phyloP scores from a whole-genome alignment of 1,140 invertebrate genomes.

The Plectrocnemia conspersa region DNA sequence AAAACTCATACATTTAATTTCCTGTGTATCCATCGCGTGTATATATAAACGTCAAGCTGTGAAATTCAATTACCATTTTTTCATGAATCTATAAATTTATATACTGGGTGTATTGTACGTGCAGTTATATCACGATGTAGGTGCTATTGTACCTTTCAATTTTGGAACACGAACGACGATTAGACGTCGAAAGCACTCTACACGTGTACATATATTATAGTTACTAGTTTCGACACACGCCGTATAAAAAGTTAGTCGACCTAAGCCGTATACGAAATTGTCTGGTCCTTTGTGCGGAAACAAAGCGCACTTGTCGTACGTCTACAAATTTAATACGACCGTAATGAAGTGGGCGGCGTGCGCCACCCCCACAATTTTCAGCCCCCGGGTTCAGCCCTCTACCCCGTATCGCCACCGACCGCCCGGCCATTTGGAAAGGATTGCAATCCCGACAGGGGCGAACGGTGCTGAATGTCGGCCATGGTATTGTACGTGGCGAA shows the following conservation, averaged over 20 bases:
- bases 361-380: background rate
- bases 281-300: conserved; percentile 9
- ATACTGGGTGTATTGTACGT: too few relatives aligned
- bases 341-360: conserved; percentile 6
- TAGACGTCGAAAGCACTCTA: too few relatives aligned
- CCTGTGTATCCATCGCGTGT: too few relatives aligned
- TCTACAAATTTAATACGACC: conserved; percentile 11
- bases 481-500: conserved; percentile 2
- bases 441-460: background rate
- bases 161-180: too few relatives aligned
- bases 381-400: background rate
- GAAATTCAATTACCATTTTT: too few relatives aligned
- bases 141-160: too few relatives aligned
- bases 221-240: too few relatives aligned
- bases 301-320: conserved; percentile 2
- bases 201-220: conserved; percentile 1
- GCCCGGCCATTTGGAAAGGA: too few relatives aligned
- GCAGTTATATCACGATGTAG: too few relatives aligned
- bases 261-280: background rate
- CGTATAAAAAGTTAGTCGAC: conserved; percentile 6
- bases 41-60: too few relatives aligned
- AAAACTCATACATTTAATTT: too few relatives aligned
- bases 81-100: too few relatives aligned
- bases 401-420: background rate
- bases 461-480: background rate